Conservation (phyloP, 2,797 vertebrate genomes). For the Hydrophis major region DNA sequence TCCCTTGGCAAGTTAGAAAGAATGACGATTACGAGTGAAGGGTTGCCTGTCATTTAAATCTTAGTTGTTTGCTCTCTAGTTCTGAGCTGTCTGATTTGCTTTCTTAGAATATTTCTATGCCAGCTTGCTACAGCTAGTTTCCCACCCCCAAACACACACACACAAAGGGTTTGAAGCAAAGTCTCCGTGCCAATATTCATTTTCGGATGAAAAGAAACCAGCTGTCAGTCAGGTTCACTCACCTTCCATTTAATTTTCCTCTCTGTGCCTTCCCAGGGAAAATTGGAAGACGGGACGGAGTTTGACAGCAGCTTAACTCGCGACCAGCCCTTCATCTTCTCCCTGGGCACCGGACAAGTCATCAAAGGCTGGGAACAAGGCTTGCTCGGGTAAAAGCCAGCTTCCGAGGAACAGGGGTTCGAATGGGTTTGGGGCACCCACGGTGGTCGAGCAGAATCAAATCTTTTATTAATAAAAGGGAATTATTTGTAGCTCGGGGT, state of each 20-base stretch:
- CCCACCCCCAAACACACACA: no score
- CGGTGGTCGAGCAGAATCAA: no score
- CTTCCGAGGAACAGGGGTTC: background rate
- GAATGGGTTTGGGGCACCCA: background rate
- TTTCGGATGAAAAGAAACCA: background rate
- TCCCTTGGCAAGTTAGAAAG: background rate
- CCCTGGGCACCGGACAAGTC: conserved; percentile 85
- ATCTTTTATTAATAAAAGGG: background rate
- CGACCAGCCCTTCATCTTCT: conserved; percentile 87
- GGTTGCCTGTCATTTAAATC: no score
- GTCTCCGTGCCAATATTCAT: background rate
- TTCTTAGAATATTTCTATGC: no score
- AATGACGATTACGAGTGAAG: background rate
- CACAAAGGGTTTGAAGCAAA: no score
- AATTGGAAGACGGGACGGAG: conserved; percentile 89
- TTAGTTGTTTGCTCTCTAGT: no score
- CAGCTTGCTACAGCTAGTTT: no score
- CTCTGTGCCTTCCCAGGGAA: conserved; percentile 69
- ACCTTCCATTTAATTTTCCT: background rate
- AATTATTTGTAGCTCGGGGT: no score
- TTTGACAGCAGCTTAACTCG: conserved; percentile 91
- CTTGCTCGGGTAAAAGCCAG: conserved; percentile 75
- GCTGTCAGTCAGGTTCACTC: background rate
- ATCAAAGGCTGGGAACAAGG: conserved; percentile 97
- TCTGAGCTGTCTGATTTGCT: no score